Evolutionary conservation across 1,140 invertebrate species (phyloP), one percentile per base, ranked within the genome.

Genomic region (Leptinotarsa defecta): DNA sequence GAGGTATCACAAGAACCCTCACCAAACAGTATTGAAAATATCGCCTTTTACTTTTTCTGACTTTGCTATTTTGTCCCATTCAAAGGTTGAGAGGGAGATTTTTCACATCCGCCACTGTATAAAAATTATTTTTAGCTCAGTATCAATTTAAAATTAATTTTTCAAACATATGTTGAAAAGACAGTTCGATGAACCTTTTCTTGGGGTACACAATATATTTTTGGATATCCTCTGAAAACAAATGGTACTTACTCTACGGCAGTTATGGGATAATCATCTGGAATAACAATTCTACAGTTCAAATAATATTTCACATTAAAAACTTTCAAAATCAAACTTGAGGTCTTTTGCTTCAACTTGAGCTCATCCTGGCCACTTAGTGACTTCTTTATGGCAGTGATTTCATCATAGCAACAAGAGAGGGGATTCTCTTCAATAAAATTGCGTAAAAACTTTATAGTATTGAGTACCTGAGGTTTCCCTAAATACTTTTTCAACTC

Each of bases 381-480:
- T 13, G 90, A 79, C 70, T 88, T 84, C 68, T 92, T 91, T 65
- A 94, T 84, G 20, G 86, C 81, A 74, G 88, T 87, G 71, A 94
- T 92, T 85, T 94, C 93, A 81, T 93, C 91, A 67, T 92, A 91
- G 80, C 92, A 94, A 62, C 92, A 91, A 81, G 90, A 91, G 8
- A 94, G 85, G 0, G 92, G 91, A 86, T 93, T 93, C 63, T 93
- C 91, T 34, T 91, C 87, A 4, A 94, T 85, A 83, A 94, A 94
- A 68, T 88, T 90, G 62, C 87, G 84, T 3, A 94, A 83, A 81
- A 94, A 93, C 76, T 89, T 87, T 17, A 93, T 82, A 11, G 89
- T 84, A 20, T 79, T 77, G 11, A 88, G 70, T 5, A 90, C 87
- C 81, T 91, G 90, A 2, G 89, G 86, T 83, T 91, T 90, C 1